Evolutionary conservation across 2,113 vertebrate species (phyloP).

Genomic region (Mus musculus): GRCm39 chr1:124932501-124933000

Average conservation of each 20-base stretch:
- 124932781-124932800: no score
- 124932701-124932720: no score
- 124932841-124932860: not conserved
- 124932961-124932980: not conserved
- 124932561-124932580: not conserved
- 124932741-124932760: no score
- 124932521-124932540: not conserved
- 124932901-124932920: not conserved
- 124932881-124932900: not conserved
- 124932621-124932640: no score
- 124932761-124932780: not conserved
- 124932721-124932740: no score
- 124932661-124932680: no score
- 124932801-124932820: no score
- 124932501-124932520: not conserved
- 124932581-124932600: no score
- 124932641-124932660: no score
- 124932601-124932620: no score
- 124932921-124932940: not conserved
- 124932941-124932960: not conserved
- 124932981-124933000: no score
- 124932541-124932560: not conserved
- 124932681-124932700: no score
- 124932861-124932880: not conserved
- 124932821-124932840: not conserved